A percentile compares a stretch with the other conserved stretches of the same genome.
These are phyloP conservation scores for Anodontia alba DNA, from an alignment of 2,888 invertebrate species.

Conservation along the genomic window DNA sequence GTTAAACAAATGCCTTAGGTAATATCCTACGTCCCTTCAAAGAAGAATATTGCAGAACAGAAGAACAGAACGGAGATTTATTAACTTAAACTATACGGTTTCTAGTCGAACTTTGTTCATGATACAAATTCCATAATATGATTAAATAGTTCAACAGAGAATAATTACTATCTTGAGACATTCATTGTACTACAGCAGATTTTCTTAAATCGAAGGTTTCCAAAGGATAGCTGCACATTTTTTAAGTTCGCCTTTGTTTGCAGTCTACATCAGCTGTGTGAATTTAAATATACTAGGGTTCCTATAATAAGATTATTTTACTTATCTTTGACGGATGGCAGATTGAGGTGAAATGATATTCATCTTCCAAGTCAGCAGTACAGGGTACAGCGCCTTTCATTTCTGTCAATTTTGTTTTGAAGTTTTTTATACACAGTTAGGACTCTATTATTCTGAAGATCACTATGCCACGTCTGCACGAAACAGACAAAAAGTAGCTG, in stretches of 20 bases:
- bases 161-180: not conserved
- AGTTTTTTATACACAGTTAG: not conserved
- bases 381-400: not conserved
- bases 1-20: no score
- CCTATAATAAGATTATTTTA: not conserved
- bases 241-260: not conserved
- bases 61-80: no score
- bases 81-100: no score
- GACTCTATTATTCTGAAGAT: not conserved
- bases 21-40: no score
- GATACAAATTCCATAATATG: no score
- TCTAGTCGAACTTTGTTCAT: no score
- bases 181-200: not conserved
- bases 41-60: no score
- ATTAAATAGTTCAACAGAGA: no score
- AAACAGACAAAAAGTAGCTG: constrained; percentile 13
- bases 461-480: constrained; percentile 10
- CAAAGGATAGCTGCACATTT: not conserved
- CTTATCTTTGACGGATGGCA: not conserved
- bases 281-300: not conserved
- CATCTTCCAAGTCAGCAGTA: not conserved
- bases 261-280: not conserved
- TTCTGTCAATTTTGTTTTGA: not conserved
- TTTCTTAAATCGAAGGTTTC: not conserved
- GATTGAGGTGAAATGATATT: not conserved